Percentiles rank a stretch among this genome's conserved stretches.
These are phyloP conservation scores for Morpho achilles DNA, from an alignment of 2,888 invertebrate genomes.

Conservation along the genomic window DNA sequence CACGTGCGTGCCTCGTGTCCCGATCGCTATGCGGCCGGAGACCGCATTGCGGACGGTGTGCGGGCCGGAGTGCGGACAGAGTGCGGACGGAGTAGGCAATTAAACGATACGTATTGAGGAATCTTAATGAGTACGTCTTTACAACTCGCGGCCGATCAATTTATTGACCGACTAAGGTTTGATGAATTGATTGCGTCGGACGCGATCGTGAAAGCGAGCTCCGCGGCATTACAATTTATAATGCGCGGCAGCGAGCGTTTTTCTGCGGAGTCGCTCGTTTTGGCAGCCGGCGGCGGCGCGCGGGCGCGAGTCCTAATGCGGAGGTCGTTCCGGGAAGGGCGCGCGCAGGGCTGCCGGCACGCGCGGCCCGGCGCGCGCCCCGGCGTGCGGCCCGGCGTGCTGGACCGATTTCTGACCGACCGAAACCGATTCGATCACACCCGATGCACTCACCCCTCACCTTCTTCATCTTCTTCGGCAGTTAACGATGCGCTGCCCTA, in stretches of 20 bases:
- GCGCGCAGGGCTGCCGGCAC: not conserved
- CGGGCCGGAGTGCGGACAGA: too few species aligned
- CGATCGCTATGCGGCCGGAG: too few species aligned
- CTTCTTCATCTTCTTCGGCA: too few species aligned
- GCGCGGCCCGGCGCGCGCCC: too few species aligned
- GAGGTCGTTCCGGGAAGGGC: slow-evolving; percentile 20
- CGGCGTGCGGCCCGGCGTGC: not conserved
- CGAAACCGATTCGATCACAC: too few species aligned
- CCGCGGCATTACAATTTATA: slow-evolving; percentile 14
- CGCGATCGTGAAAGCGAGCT: not conserved
- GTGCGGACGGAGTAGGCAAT: too few species aligned
- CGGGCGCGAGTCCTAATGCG: slow-evolving; percentile 17
- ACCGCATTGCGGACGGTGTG: too few species aligned
- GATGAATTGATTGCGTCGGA: not conserved
- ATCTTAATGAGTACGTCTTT: slow-evolving; percentile 2
- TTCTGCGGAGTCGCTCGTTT: slow-evolving; percentile 14
- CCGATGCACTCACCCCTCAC: too few species aligned
- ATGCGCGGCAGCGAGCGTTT: slow-evolving; percentile 11
- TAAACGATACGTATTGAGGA: not conserved
- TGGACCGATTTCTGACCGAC: too few species aligned
- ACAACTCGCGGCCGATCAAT: not conserved
- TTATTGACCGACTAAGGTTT: not conserved
- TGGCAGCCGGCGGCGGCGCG: slow-evolving; percentile 6
- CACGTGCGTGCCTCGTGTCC: too few species aligned
- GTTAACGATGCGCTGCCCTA: too few species aligned